Evolutionary conservation across 2,888 invertebrate genomes (phyloP).

Genomic region (Diarsia brunnea): DNA sequence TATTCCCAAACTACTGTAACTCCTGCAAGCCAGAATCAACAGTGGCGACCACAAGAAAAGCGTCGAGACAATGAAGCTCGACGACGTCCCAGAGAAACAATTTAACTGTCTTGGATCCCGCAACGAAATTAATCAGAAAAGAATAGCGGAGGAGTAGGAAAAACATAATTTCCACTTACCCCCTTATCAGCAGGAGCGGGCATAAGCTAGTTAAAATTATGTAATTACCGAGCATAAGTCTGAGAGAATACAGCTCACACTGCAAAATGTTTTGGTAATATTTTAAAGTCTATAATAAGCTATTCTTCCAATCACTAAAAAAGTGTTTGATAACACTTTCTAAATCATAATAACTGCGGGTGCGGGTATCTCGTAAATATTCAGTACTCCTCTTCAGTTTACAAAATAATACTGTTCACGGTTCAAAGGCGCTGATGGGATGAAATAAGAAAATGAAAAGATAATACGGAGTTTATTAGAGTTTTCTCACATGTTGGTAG

Average conservation of each 20-base stretch:
- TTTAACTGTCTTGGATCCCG: no score
- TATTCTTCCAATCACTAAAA: not conserved
- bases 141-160: no score
- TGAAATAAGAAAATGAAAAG: slow-evolving; percentile 56
- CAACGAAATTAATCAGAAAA: no score
- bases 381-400: slow-evolving; percentile 24
- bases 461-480: slow-evolving; percentile 54
- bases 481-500: slow-evolving; percentile 5
- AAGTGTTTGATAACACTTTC: not conserved
- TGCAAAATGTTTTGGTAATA: not conserved
- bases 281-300: not conserved
- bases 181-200: no score
- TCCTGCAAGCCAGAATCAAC: no score
- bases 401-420: slow-evolving; percentile 10
- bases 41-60: no score
- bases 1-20: no score
- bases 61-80: no score
- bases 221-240: not conserved
- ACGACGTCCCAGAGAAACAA: no score
- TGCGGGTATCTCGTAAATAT: slow-evolving; percentile 42
- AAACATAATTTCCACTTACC: no score
- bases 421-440: slow-evolving; percentile 45
- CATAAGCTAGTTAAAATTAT: not conserved
- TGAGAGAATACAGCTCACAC: not conserved
- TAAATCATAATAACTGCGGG: slow-evolving; percentile 12